Base-by-base conservation (phyloP, 1,140 invertebrate genomes). In the Mizuhopecten yessoensis region DNA sequence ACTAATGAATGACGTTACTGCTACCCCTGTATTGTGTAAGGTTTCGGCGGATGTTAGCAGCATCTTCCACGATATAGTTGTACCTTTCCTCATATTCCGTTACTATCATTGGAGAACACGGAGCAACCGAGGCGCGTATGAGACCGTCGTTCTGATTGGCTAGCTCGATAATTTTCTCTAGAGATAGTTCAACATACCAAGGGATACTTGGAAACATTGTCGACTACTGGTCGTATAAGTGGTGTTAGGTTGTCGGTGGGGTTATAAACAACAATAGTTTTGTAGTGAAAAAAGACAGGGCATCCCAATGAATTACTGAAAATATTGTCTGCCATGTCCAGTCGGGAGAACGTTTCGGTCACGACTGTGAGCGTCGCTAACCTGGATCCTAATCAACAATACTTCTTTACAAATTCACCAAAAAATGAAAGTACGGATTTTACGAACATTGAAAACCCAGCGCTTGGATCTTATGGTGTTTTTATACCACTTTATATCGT, bases 401-500 rank as follows among this genome's bases (percentile, higher is more conserved):
- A 17, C 29, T 75, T 5, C 11, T 75, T 75, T 29, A 75, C 57
- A 29, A 75, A 75, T 75, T 75, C 57, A 29, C n/a, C n/a, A 11
- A 75, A 75, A 75, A 75, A n/a, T 29, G 57, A 75, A 1, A 75
- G 57, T 29, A 75, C 29, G 57, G 29, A n/a, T 75, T 75, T 75
- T 29, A 7, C n/a, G 5, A n/a, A 75, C 3, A 17, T 13, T 13
- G 42, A 45, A 13, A 45, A 20, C 0, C 9, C n/a, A 34, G n/a
- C 91, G 5, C n/a, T 88, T 3, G 91, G 89, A 39, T 29, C 87
- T 17, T 34, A 57, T 7, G 87, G 42, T 57, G 87, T 93, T 29
- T 91, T 96, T n/a, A 94, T 96, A 33, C 57, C 96, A 3, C 75
- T 96, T 23, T 96, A 96, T 92, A 94, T 93, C 1, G 86, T 95